phyloP scores from a whole-genome alignment of 2,113 vertebrate genomes.

The Nematolebias whitei region DNA sequence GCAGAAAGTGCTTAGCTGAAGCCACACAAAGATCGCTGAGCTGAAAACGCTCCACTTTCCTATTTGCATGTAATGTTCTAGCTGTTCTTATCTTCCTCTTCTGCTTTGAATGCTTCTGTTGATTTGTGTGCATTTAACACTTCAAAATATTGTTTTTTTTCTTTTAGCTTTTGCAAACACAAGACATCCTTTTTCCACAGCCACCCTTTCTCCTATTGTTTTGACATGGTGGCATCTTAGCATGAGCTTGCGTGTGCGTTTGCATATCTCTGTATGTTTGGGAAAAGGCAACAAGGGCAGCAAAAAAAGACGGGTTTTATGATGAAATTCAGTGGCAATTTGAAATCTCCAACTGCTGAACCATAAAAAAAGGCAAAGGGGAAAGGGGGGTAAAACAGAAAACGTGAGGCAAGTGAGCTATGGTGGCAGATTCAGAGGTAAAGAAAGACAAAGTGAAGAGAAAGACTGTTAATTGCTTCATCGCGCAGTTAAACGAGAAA shows the following conservation, averaged over 20 bases:
- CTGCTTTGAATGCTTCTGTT: conserved; percentile 32
- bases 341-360: conserved; percentile 68
- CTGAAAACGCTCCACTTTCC: conserved; percentile 20
- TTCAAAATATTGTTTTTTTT: conserved; percentile 14
- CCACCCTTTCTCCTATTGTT: conserved; percentile 12
- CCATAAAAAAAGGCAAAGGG: conserved; percentile 15
- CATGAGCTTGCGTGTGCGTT: conserved; percentile 35
- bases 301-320: conserved; percentile 63
- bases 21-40: conserved; percentile 24
- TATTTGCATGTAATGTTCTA: conserved; percentile 38
- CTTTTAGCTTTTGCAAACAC: conserved; percentile 25
- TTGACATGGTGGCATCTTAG: conserved; percentile 30
- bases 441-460: conserved; percentile 34
- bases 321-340: conserved; percentile 82
- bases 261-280: conserved; percentile 60
- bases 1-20: conserved; percentile 18
- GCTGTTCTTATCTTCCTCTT: conserved; percentile 26
- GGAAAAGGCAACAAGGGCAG: conserved; percentile 73
- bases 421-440: background rate
- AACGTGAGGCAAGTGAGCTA: background rate
- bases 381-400: conserved; percentile 18
- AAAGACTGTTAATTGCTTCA: conserved; percentile 70
- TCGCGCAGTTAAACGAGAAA: conserved; percentile 63
- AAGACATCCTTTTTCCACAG: background rate
- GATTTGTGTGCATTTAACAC: conserved; percentile 36